Base-by-base conservation (phyloP, 2,888 invertebrate genomes). In the Prosapia bicincta region DNA sequence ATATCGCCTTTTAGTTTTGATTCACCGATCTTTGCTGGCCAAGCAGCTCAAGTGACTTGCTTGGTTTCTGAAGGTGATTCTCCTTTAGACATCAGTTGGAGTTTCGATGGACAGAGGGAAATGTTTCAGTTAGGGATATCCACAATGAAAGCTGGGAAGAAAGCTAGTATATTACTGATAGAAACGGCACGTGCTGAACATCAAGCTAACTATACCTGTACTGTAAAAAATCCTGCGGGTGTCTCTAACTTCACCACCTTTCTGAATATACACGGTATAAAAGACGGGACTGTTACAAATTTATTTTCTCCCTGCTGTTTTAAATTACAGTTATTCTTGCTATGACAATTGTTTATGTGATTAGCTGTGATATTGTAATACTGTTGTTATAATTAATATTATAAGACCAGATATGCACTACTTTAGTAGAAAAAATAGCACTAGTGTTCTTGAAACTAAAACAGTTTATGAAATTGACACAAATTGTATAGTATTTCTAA, bases 61-160 rank as follows among this genome's bases (percentile, higher is more conserved):
- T 81, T 82, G 69, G 82, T 83, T n/a, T 79, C 80, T 13, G 80
- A 82, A 66, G 84, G 87, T 7, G 86, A 86, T 79, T 81, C 84
- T 32, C 86, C 88, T n/a, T 83, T 88, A 54, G 83, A 83, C 66
- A 85, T 88, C 43, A 81, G 83, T 23, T 88, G 88, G 88, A 83
- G 83, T 28, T 86, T 86, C 80, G 86, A 88, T 72, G 80, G 80
- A 26, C 54, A 83, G 23, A 26, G 32, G 7, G 66, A 72, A 25
- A 89, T 89, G 82, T 38, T 67, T 20, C 71, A 74, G 13, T 67
- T 78, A 26, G 79, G 78, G 26, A 76, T 80, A 69, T 76, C 79
- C 1, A 80, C 81, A 10, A 80, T 80, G 25, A 83, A 81, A 79
- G 79, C 82, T 70, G 83, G 84, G 6, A 79, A 79, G 28, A 81